Conservation (phyloP, 2,888 invertebrate genomes). For the Nezara viridula region DNA sequence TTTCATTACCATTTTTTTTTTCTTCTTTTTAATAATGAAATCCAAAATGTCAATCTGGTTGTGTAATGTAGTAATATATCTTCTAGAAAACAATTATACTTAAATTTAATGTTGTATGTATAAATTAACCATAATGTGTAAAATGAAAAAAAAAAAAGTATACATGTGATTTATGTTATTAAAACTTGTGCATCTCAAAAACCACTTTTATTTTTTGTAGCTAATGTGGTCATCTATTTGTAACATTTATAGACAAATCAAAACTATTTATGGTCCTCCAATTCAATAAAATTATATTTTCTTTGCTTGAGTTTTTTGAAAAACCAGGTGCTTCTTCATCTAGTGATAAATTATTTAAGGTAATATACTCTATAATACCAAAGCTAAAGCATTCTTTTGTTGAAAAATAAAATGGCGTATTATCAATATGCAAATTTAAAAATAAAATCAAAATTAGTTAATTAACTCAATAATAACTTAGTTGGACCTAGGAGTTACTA, state of each 20-base stretch:
- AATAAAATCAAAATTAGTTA: no score
- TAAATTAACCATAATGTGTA: slow-evolving; percentile 20
- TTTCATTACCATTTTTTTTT: neutral
- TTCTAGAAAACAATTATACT: slow-evolving; percentile 29
- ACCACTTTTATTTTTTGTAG: slow-evolving; percentile 42
- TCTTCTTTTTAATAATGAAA: slow-evolving; percentile 27
- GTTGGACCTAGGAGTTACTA: no score
- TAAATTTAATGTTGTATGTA: slow-evolving; percentile 28
- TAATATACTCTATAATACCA: neutral
- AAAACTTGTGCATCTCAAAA: slow-evolving; percentile 13
- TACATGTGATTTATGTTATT: slow-evolving; percentile 16
- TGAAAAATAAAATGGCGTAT: no score
- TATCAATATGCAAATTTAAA: no score
- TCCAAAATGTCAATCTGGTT: slow-evolving; percentile 39
- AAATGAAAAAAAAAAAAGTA: slow-evolving; percentile 25
- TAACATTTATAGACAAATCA: slow-evolving; percentile 32
- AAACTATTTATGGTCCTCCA: slow-evolving; percentile 47
- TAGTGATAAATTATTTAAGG: neutral
- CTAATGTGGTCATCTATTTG: slow-evolving; percentile 29
- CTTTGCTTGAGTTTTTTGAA: slow-evolving; percentile 57
- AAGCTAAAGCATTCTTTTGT: neutral
- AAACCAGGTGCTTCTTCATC: neutral
- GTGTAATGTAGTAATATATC: slow-evolving; percentile 41
- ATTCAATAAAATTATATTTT: slow-evolving; percentile 56
- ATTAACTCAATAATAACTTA: no score